These are phyloP conservation scores for Gryllus bimaculatus DNA, from an alignment of 1,140 invertebrate genomes.

Conservation along the genomic window DNA sequence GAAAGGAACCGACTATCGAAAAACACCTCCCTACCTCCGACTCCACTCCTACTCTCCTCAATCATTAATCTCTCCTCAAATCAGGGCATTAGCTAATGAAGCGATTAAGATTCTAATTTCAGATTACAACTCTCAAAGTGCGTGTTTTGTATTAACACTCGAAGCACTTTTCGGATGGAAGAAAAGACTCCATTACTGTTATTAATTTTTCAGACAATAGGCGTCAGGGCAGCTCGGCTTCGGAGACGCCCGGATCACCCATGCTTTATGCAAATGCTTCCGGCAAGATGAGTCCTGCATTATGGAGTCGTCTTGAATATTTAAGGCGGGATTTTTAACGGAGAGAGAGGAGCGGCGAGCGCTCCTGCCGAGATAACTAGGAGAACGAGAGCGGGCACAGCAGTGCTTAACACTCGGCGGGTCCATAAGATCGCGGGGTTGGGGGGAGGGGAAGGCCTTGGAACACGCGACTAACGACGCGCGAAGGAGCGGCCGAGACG, in stretches of 20 bases:
- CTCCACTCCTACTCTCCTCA: too few relatives aligned
- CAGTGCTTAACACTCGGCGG: too few relatives aligned
- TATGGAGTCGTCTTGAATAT: not conserved
- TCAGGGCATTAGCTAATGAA: not conserved
- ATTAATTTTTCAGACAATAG: slow-evolving; percentile 6
- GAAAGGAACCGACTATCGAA: too few relatives aligned
- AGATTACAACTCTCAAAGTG: not conserved
- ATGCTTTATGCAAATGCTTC: not conserved
- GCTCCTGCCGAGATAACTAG: too few relatives aligned
- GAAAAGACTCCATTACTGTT: not conserved
- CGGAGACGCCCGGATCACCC: not conserved
- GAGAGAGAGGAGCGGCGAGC: not conserved
- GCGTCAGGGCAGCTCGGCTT: not conserved
- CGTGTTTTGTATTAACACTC: not conserved
- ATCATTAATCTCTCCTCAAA: not conserved
- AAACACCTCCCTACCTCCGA: too few relatives aligned
- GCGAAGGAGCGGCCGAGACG: too few relatives aligned
- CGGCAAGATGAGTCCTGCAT: not conserved
- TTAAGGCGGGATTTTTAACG: not conserved
- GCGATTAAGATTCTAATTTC: not conserved
- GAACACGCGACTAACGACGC: too few relatives aligned
- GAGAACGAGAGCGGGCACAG: too few relatives aligned
- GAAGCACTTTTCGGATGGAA: not conserved
- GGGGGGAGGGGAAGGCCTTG: too few relatives aligned
- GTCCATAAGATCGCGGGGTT: too few relatives aligned